Evolutionary conservation across 2,888 invertebrate species (phyloP).

Genomic region (Amphipoea lucens): DNA sequence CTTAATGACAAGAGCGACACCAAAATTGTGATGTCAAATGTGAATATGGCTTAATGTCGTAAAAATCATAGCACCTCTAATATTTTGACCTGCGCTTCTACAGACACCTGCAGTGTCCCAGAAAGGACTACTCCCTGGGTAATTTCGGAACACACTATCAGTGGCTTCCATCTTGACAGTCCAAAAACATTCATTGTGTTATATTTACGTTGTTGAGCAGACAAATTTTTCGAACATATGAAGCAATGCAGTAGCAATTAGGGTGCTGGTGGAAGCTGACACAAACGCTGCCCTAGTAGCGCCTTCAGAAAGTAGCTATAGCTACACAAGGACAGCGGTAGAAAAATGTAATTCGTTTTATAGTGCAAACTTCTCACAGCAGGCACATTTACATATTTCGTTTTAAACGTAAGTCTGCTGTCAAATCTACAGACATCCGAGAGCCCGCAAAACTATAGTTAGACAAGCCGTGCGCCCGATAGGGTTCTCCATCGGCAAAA

Average conservation of each 20-base stretch:
- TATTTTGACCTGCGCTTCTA: neutral
- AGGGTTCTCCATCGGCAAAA: neutral
- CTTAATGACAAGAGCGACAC: neutral
- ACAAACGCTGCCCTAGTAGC: neutral
- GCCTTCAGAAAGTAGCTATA: neutral
- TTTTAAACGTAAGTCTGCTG: neutral
- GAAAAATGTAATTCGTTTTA: neutral
- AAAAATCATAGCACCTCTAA: neutral
- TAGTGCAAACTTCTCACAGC: neutral
- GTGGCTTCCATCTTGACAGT: too few relatives aligned
- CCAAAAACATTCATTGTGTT: too few relatives aligned
- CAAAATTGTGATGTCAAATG: neutral
- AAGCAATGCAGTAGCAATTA: too few relatives aligned
- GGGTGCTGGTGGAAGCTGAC: neutral
- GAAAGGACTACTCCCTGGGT: neutral
- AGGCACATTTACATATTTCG: neutral
- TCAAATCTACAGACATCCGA: neutral
- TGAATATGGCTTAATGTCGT: neutral
- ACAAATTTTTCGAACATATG: too few relatives aligned
- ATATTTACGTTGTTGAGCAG: too few relatives aligned
- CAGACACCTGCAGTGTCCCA: neutral
- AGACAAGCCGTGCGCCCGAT: neutral
- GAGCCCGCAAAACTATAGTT: neutral
- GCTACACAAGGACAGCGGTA: neutral
- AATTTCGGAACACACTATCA: too few relatives aligned